A percentile compares a stretch with the other conserved stretches of the same genome.
These are phyloP conservation scores for Drosophila niveifrons DNA, from an alignment of 2,888 invertebrate species.

Conservation along the genomic window DNA sequence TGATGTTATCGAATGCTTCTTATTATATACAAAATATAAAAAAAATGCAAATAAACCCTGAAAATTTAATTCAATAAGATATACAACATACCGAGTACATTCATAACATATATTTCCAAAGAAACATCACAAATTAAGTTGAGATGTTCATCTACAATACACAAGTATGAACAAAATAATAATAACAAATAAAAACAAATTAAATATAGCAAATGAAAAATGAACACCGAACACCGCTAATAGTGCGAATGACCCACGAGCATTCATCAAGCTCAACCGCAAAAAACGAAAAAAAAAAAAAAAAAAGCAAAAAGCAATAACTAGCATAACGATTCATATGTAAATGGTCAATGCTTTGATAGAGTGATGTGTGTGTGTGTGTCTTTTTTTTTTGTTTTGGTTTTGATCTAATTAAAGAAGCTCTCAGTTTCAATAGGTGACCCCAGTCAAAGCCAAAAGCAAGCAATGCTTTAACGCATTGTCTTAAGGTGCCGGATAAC, in stretches of 20 bases:
- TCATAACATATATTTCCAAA: conserved; percentile 7
- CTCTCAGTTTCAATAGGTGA: conserved; percentile 41
- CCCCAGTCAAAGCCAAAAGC: conserved; percentile 44
- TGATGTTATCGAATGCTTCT: not conserved
- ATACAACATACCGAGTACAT: conserved; percentile 1
- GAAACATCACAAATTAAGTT: conserved; percentile 16
- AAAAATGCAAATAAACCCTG: conserved; percentile 2
- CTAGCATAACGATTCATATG: conserved; percentile 57
- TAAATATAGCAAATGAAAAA: conserved; percentile 18
- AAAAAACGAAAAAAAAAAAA: no score
- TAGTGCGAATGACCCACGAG: conserved; percentile 66
- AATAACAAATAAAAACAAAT: conserved; percentile 12
- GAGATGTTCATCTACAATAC: conserved; percentile 45
- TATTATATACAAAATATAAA: not conserved
- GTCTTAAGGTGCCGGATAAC: conserved; percentile 37
- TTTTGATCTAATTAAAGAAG: conserved; percentile 76
- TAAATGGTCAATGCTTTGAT: conserved; percentile 42
- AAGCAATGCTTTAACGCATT: conserved; percentile 35
- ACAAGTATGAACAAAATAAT: conserved; percentile 18
- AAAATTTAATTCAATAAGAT: conserved; percentile 33
- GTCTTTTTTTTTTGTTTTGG: not conserved
- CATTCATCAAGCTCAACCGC: conserved; percentile 59
- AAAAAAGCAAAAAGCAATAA: conserved; percentile 16
- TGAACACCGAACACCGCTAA: conserved; percentile 36
- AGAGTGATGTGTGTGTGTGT: not conserved